Evolutionary conservation across 2,113 vertebrate genomes (phyloP).

Genomic region (Epinephelus lanceolatus): DNA sequence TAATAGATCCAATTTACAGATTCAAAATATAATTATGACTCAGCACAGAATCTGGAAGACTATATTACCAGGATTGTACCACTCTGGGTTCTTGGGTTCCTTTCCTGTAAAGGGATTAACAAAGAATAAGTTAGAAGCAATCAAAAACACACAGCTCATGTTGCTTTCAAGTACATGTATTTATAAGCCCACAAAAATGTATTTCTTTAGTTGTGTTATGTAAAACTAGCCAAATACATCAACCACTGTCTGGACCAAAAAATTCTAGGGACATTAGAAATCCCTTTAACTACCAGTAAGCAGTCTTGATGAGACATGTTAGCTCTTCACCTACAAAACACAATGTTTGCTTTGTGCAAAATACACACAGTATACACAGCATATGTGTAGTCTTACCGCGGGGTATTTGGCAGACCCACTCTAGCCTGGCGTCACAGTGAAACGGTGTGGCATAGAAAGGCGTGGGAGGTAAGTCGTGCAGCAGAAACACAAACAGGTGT

Average conservation of each 20-base stretch:
- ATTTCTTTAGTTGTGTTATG: background rate
- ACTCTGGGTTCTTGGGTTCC: conserved; percentile 87
- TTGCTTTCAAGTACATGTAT: background rate
- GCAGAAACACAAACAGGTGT: conserved; percentile 52
- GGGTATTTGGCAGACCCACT: conserved; percentile 96
- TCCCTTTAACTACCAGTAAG: background rate
- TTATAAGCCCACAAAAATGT: background rate
- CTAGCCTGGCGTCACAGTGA: conserved; percentile 91
- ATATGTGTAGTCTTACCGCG: conserved; percentile 84
- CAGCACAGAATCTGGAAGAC: background rate
- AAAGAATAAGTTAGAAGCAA: conserved; percentile 7
- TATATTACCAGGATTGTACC: conserved; percentile 94
- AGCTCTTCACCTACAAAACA: background rate
- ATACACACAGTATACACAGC: background rate
- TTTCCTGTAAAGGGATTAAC: conserved; percentile 82
- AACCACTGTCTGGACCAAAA: background rate
- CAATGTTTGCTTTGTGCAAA: background rate
- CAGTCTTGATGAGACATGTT: background rate
- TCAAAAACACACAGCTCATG: background rate
- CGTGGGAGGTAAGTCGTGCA: conserved; percentile 21
- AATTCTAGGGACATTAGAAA: background rate
- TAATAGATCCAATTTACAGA: background rate
- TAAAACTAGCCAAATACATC: background rate
- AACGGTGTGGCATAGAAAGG: conserved; percentile 89
- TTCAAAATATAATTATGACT: background rate